Percentiles rank a stretch among this genome's conserved stretches.
Conservation (phyloP, 2,113 vertebrate species). For the Camelus bactrianus region DNA sequence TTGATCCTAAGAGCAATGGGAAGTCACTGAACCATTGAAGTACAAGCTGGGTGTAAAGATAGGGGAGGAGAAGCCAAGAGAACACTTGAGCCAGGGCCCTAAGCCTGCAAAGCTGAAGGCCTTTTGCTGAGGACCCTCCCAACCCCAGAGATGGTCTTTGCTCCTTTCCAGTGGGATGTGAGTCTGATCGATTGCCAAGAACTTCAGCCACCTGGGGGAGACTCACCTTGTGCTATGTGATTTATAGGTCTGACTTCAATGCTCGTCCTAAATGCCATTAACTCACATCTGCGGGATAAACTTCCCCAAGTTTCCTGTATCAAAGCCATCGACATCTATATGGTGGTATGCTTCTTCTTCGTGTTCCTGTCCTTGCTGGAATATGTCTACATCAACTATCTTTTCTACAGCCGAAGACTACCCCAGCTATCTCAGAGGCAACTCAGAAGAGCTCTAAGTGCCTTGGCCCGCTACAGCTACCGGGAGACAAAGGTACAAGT, state of each 20-base stretch:
- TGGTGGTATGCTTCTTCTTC: conserved; percentile 98
- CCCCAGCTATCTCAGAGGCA: conserved; percentile 93
- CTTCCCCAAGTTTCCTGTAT: conserved; percentile 97
- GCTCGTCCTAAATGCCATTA: conserved; percentile 98
- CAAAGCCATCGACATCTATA: conserved; percentile 99
- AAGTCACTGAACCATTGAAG: background rate
- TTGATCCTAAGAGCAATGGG: background rate
- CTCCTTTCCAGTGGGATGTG: background rate
- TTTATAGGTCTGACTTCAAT: conserved; percentile 96
- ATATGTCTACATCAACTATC: conserved; percentile 98
- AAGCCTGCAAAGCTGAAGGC: background rate
- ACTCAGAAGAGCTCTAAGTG: conserved; percentile 44
- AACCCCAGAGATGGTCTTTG: background rate
- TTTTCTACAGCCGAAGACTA: conserved; percentile 95
- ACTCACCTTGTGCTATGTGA: background rate
- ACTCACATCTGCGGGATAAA: conserved; percentile 96
- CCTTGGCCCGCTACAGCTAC: conserved; percentile 50
- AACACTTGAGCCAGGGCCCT: background rate
- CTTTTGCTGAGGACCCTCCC: background rate
- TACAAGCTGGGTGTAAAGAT: background rate
- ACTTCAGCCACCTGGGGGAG: background rate
- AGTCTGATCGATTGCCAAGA: background rate
- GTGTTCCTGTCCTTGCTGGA: conserved; percentile 98
- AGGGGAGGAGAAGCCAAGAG: background rate
- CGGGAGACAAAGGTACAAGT: conserved; percentile 54